Evolutionary conservation across 2,888 invertebrate species (phyloP).

Genomic region (Tineola bisselliella): DNA sequence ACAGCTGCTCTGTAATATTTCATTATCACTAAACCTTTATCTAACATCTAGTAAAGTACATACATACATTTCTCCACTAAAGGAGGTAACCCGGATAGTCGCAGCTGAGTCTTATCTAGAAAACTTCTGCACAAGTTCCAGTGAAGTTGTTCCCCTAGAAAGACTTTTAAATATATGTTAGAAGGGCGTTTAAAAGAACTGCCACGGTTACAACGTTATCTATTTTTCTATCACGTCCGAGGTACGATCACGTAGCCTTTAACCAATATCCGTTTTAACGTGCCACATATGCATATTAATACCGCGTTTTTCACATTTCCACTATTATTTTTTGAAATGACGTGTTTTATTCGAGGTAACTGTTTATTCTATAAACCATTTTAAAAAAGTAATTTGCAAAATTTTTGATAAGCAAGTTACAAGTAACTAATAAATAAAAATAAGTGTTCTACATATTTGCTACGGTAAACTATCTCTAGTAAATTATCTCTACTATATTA

Average conservation of each 20-base stretch:
- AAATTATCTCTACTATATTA: too few relatives aligned
- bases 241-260: background rate
- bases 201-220: background rate
- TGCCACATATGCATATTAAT: background rate
- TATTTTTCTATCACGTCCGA: background rate
- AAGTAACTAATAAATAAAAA: too few relatives aligned
- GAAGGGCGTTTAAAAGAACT: background rate
- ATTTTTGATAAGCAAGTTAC: too few relatives aligned
- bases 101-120: background rate
- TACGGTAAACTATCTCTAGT: too few relatives aligned
- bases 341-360: too few relatives aligned
- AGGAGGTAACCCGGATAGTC: background rate
- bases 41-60: background rate
- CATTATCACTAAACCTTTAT: background rate
- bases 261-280: background rate
- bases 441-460: too few relatives aligned
- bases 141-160: background rate
- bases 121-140: background rate
- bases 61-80: background rate
- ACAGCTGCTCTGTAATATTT: background rate
- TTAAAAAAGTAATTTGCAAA: too few relatives aligned
- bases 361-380: too few relatives aligned
- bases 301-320: background rate
- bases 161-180: background rate
- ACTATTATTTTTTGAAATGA: background rate